Evolutionary conservation across 2,888 invertebrate genomes (phyloP).

Genomic region (Periphyllus acericola): DNA sequence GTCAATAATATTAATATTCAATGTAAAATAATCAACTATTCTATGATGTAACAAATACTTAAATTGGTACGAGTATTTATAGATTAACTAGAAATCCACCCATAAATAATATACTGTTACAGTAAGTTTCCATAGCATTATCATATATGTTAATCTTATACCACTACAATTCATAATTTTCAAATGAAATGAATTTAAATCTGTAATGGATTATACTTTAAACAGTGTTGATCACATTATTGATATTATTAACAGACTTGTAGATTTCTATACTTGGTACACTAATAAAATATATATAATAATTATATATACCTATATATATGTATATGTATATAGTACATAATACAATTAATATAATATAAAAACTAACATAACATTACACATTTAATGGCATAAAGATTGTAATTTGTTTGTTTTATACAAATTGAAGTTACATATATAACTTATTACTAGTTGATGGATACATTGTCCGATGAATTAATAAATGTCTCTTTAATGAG

Average conservation of each 20-base stretch:
- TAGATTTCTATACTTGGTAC: background rate
- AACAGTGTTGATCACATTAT: background rate
- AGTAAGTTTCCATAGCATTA: background rate
- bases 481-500: conserved; percentile 60
- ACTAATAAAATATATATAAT: too few species aligned
- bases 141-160: background rate
- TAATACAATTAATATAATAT: too few species aligned
- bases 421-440: background rate
- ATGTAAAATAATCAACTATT: background rate
- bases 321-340: too few species aligned
- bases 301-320: too few species aligned
- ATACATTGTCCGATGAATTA: background rate
- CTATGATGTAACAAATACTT: background rate
- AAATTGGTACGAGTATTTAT: background rate
- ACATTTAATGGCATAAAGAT: too few species aligned
- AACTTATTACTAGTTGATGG: background rate
- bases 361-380: too few species aligned
- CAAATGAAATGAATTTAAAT: background rate
- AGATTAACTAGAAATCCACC: background rate
- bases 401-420: background rate
- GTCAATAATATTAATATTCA: background rate
- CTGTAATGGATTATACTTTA: background rate
- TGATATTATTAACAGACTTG: background rate
- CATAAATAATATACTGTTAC: background rate
- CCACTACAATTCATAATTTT: background rate